Percentiles rank a stretch among this genome's conserved stretches.
phyloP scores from a whole-genome alignment of 2,888 invertebrate genomes.

The Panopea generosa region DNA sequence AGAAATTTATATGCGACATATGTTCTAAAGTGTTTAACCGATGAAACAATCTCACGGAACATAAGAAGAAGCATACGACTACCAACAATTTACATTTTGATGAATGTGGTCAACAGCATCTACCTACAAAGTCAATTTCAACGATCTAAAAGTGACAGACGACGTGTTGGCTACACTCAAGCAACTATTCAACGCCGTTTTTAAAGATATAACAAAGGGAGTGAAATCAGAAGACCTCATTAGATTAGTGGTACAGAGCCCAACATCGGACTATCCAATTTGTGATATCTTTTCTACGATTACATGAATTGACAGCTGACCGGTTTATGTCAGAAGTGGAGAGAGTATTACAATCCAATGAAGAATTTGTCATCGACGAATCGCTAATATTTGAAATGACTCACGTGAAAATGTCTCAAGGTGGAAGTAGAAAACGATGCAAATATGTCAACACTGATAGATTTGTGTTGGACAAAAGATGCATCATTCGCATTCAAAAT shows the following conservation, averaged over 20 bases:
- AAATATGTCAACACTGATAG: conserved; percentile 39
- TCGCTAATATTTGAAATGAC: conserved; percentile 32
- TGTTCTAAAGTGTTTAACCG: conserved; percentile 17
- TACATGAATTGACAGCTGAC: conserved; percentile 14
- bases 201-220: conserved; percentile 26
- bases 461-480: conserved; percentile 29
- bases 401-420: conserved; percentile 20
- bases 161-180: conserved; percentile 14
- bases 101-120: conserved; percentile 15
- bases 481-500: conserved; percentile 46
- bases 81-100: conserved; percentile 11
- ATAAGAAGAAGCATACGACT: conserved; percentile 14
- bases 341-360: conserved; percentile 25
- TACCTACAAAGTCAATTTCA: conserved; percentile 22
- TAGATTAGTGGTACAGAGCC: conserved; percentile 30
- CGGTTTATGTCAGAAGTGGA: conserved; percentile 35
- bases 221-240: conserved; percentile 27
- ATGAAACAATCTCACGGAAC: conserved; percentile 17
- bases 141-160: conserved; percentile 30
- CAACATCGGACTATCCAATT: conserved; percentile 35
- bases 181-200: conserved; percentile 8
- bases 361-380: conserved; percentile 30
- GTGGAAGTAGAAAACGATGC: conserved; percentile 26
- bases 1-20: conserved; percentile 10
- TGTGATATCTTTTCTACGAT: conserved; percentile 19